phyloP scores from a whole-genome alignment of 2,797 vertebrate species.

The Bovichtus variegatus region DNA sequence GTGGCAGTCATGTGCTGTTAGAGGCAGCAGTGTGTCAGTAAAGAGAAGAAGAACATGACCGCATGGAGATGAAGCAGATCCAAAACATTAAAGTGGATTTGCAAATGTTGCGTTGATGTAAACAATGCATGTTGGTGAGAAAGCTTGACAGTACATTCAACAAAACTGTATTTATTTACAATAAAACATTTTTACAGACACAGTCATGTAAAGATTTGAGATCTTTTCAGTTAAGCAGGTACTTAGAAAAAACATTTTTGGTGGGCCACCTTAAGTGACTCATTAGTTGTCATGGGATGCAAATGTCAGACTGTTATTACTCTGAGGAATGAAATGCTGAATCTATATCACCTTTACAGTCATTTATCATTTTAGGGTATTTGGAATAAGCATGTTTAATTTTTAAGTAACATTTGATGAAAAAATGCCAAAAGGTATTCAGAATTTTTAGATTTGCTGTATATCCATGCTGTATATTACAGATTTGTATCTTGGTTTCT shows the following conservation, averaged over 20 bases:
- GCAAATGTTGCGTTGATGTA: not conserved
- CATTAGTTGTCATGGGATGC: not conserved
- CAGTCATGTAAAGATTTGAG: not conserved
- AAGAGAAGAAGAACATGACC: not conserved
- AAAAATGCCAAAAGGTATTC: not conserved
- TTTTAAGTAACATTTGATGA: conserved; percentile 8
- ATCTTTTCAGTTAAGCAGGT: not conserved
- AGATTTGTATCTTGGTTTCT: conserved; percentile 1
- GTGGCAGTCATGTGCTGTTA: conserved; percentile 54
- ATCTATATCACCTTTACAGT: not conserved
- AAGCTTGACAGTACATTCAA: not conserved
- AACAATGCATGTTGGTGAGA: not conserved
- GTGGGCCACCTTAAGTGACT: not conserved
- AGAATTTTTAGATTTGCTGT: not conserved
- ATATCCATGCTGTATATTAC: not conserved
- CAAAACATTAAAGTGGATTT: not conserved
- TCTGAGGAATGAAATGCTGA: not conserved
- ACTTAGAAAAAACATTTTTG: not conserved
- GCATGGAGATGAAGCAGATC: not conserved
- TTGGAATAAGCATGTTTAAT: not conserved
- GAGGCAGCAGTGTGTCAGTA: not conserved
- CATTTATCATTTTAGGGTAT: not conserved
- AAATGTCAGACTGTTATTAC: not conserved
- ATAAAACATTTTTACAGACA: too few relatives aligned
- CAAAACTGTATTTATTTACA: not conserved